Percentiles rank a stretch among this genome's conserved stretches.
Conservation (phyloP, 2,888 invertebrate genomes). For the Magallana nippona region DNA sequence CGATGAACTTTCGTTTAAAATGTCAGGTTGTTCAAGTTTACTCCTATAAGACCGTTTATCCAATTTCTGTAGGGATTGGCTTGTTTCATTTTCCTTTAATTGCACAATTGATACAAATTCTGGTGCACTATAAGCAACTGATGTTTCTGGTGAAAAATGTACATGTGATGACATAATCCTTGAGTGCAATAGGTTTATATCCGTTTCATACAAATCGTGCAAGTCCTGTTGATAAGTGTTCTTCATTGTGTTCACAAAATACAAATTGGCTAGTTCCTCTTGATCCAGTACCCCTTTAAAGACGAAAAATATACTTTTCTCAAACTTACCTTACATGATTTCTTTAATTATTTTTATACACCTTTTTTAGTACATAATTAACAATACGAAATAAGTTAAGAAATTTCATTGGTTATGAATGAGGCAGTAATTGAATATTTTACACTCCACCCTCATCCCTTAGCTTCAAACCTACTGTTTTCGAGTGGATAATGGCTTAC, state of each 20-base stretch:
- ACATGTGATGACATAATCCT: constrained; percentile 50
- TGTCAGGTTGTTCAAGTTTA: too few relatives aligned
- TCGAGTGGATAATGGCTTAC: constrained; percentile 45
- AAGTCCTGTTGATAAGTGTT: constrained; percentile 53
- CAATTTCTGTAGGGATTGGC: too few relatives aligned
- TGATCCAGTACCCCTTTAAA: constrained; percentile 55
- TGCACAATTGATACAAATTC: too few relatives aligned
- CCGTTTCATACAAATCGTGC: constrained; percentile 48
- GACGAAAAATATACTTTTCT: background rate
- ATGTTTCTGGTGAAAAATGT: constrained; percentile 37
- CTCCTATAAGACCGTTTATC: too few relatives aligned
- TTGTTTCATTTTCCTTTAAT: too few relatives aligned
- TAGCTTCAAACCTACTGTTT: too few relatives aligned
- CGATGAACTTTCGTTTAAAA: too few relatives aligned
- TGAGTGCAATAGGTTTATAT: constrained; percentile 51
- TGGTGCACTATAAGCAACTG: too few relatives aligned
- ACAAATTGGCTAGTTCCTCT: constrained; percentile 49
- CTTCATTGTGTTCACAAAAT: constrained; percentile 55
- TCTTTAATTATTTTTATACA: background rate
- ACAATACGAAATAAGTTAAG: too few relatives aligned
- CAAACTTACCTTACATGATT: background rate
- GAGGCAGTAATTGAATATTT: background rate
- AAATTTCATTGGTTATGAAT: background rate
- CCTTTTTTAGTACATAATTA: background rate
- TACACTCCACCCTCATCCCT: too few relatives aligned